Percentiles rank a stretch among this genome's conserved stretches.
Conservation (phyloP, 2,888 invertebrate genomes). For the Diarsia dahlii region DNA sequence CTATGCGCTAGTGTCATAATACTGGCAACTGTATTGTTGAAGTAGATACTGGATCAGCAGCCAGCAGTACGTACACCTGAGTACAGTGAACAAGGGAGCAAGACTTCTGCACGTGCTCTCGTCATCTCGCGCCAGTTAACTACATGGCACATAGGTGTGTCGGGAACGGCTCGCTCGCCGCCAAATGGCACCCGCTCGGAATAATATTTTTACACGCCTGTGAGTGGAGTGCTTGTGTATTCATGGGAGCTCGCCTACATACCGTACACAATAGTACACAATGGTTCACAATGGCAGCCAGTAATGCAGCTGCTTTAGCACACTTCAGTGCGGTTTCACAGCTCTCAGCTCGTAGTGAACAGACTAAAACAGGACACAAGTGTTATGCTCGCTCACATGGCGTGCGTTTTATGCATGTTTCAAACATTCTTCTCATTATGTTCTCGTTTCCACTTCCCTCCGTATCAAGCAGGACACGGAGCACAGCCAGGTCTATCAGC, state of each 20-base stretch:
- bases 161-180: background rate
- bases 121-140: background rate
- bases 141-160: background rate
- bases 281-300: conserved; percentile 4
- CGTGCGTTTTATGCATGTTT: too few species aligned
- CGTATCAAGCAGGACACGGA: too few species aligned
- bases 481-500: too few species aligned
- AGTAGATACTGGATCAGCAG: background rate
- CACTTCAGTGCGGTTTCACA: background rate
- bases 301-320: conserved; percentile 18
- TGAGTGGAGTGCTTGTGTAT: conserved; percentile 48
- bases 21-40: background rate
- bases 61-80: background rate
- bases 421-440: too few species aligned
- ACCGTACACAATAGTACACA: background rate
- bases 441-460: too few species aligned
- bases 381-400: background rate
- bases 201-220: conserved; percentile 38
- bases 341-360: background rate
- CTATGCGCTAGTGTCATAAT: background rate
- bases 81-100: background rate
- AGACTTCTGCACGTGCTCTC: background rate
- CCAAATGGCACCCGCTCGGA: conserved; percentile 31
- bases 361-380: background rate
- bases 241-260: conserved; percentile 26